These are phyloP conservation scores for Disparrhopalites patrizii DNA, from an alignment of 2,888 invertebrate species.

Conservation along the genomic window DNA sequence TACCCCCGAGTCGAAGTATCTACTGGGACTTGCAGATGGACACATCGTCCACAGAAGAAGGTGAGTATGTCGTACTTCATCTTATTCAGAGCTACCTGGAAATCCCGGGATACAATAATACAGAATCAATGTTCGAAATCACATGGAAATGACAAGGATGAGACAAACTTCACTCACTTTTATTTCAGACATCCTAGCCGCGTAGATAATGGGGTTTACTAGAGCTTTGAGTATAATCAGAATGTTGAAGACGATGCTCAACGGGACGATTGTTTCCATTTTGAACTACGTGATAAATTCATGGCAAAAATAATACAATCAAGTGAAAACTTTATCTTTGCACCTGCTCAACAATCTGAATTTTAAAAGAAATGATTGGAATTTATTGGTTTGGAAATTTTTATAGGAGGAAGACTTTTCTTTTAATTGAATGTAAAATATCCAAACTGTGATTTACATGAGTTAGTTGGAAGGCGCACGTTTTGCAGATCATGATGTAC, in stretches of 20 bases:
- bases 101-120: background rate
- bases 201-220: conserved; percentile 64
- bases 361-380: no score
- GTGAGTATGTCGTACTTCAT: conserved; percentile 44
- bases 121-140: no score
- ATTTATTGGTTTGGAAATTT: no score
- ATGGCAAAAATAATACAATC: no score
- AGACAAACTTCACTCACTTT: conserved; percentile 53
- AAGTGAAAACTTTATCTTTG: no score
- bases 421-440: no score
- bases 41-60: conserved; percentile 38
- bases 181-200: conserved; percentile 63
- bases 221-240: conserved; percentile 62
- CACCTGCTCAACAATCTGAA: no score
- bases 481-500: conserved; percentile 59
- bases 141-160: no score
- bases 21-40: conserved; percentile 29
- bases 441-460: no score
- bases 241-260: conserved; percentile 54
- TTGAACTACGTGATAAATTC: conserved; percentile 44
- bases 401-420: no score
- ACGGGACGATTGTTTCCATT: conserved; percentile 40
- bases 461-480: conserved; percentile 51
- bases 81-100: conserved; percentile 42
- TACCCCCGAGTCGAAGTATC: conserved; percentile 30